Conservation (phyloP, 2,888 invertebrate genomes). For the Lasioglossum morio region DNA sequence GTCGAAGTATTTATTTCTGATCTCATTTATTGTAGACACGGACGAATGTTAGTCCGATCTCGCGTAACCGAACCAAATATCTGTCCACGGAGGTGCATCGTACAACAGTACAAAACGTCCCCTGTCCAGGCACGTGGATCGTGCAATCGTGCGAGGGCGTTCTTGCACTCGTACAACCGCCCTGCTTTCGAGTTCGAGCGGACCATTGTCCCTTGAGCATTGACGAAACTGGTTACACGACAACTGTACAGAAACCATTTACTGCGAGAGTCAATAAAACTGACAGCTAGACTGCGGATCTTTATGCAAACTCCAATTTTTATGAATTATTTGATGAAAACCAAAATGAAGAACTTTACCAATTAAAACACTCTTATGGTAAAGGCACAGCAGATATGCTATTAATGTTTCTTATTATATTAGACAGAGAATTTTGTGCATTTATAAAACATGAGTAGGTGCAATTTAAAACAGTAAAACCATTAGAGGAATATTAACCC, state of each 20-base stretch:
- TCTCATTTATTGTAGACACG: slow-evolving; percentile 37
- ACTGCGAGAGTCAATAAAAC: neutral
- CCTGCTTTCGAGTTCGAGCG: neutral
- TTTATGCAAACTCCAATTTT: neutral
- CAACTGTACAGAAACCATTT: neutral
- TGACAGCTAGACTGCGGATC: no score
- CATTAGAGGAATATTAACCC: no score
- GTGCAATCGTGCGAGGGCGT: slow-evolving; percentile 3
- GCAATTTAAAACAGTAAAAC: no score
- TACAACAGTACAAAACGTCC: neutral
- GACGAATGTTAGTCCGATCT: neutral
- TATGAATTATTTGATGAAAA: neutral
- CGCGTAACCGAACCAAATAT: neutral
- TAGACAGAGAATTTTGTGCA: no score
- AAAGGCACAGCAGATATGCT: no score
- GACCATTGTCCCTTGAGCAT: neutral
- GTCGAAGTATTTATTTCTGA: slow-evolving; percentile 33
- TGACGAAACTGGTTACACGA: neutral
- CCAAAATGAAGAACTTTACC: neutral
- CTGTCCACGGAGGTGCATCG: neutral
- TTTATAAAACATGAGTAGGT: no score
- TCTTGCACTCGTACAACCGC: neutral
- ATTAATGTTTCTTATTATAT: no score
- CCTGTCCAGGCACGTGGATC: slow-evolving; percentile 1
- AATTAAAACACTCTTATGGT: no score